Conservation (phyloP, 2,888 invertebrate genomes). For the Luperina nickerlii region DNA sequence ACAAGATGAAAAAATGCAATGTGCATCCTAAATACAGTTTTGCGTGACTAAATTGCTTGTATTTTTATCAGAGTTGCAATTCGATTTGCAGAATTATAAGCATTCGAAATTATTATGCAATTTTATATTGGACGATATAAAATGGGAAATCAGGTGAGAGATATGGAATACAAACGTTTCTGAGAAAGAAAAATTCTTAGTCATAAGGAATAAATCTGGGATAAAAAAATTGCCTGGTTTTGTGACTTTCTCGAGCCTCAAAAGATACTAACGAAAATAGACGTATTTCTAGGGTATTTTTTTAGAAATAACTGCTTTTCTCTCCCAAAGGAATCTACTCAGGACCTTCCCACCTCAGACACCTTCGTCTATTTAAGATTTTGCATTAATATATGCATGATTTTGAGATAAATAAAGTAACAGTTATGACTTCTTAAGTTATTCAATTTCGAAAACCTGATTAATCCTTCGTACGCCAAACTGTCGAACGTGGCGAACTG, state of each 20-base stretch:
- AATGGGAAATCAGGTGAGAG: conserved; percentile 12
- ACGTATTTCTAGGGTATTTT: neutral
- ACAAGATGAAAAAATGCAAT: conserved; percentile 76
- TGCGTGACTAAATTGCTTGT: conserved; percentile 84
- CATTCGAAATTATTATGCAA: conserved; percentile 60
- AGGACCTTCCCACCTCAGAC: neutral
- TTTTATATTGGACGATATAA: conserved; percentile 31
- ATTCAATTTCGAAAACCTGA: too few species aligned
- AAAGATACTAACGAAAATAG: neutral
- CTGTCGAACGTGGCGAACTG: neutral
- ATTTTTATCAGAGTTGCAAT: conserved; percentile 76
- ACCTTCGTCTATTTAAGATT: neutral
- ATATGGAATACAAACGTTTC: conserved; percentile 16
- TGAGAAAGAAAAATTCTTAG: neutral
- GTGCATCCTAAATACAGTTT: conserved; percentile 81
- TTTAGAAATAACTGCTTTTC: too few species aligned
- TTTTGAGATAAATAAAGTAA: neutral
- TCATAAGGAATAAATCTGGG: neutral
- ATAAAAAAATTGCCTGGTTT: neutral
- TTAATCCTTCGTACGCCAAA: too few species aligned
- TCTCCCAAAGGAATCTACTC: neutral
- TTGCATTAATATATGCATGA: neutral
- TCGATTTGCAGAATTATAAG: conserved; percentile 70
- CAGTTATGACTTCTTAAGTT: too few species aligned
- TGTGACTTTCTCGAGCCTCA: neutral